These are phyloP conservation scores for Thereuonema tuberculata DNA, from an alignment of 1,140 invertebrate genomes.

Conservation along the genomic window DNA sequence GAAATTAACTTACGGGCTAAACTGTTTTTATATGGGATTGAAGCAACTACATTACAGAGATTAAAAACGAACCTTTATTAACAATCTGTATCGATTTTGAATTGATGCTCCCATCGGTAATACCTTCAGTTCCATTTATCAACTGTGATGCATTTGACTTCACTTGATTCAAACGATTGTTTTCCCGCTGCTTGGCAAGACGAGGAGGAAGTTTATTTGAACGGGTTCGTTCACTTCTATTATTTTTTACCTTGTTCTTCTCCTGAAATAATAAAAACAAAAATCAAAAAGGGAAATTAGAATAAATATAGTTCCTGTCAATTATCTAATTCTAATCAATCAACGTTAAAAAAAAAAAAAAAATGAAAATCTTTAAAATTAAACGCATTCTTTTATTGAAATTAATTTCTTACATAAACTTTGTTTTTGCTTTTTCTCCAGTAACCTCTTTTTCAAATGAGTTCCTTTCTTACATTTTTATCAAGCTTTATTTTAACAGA, in stretches of 20 bases:
- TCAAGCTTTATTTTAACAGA: too few relatives aligned
- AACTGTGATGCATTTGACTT: not conserved
- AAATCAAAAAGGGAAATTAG: too few relatives aligned
- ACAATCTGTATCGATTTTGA: not conserved
- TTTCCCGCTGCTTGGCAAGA: slow-evolving; percentile 57
- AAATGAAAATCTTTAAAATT: too few relatives aligned
- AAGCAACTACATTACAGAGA: too few relatives aligned
- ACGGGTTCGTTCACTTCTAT: slow-evolving; percentile 40
- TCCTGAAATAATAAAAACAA: not conserved
- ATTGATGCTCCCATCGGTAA: slow-evolving; percentile 7
- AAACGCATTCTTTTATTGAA: too few relatives aligned
- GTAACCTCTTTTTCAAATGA: too few relatives aligned
- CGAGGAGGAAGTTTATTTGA: slow-evolving; percentile 54
- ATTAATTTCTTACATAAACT: too few relatives aligned
- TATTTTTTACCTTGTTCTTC: slow-evolving; percentile 16
- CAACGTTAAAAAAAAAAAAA: not conserved
- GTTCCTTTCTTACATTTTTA: too few relatives aligned
- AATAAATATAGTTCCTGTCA: too few relatives aligned
- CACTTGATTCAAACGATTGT: slow-evolving; percentile 25
- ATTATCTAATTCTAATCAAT: not conserved
- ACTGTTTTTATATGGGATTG: too few relatives aligned
- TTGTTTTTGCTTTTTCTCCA: too few relatives aligned
- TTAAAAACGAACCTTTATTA: slow-evolving; percentile 4
- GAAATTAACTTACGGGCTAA: too few relatives aligned
- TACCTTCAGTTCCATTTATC: not conserved